phyloP scores from a whole-genome alignment of 2,888 invertebrate species.

The Troides helena region DNA sequence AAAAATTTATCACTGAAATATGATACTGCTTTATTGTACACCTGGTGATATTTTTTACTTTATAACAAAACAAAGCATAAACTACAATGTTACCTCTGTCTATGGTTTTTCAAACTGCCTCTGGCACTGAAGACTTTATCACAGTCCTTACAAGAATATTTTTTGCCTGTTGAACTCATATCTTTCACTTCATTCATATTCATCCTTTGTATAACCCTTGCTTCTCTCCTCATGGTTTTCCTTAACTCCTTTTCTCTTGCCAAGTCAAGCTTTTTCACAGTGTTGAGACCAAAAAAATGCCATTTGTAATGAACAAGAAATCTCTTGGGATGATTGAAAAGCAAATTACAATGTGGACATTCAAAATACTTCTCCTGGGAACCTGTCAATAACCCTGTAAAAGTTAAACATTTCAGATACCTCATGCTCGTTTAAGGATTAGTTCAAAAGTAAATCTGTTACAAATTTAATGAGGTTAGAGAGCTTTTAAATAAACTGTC shows the following conservation, averaged over 20 bases:
- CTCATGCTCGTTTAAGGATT: too few relatives aligned
- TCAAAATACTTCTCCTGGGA: constrained; percentile 47
- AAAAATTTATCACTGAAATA: too few relatives aligned
- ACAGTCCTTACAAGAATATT: constrained; percentile 61
- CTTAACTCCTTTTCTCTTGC: constrained; percentile 46
- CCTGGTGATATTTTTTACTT: too few relatives aligned
- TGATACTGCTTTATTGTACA: too few relatives aligned
- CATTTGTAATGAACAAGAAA: constrained; percentile 70
- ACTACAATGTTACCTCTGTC: constrained; percentile 49
- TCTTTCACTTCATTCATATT: constrained; percentile 40
- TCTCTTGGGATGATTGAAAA: constrained; percentile 62
- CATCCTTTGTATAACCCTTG: constrained; percentile 40
- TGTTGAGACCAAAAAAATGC: constrained; percentile 64
- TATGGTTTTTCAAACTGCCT: constrained; percentile 62
- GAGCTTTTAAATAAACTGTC: too few relatives aligned
- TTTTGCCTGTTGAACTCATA: constrained; percentile 35
- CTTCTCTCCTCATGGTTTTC: constrained; percentile 43
- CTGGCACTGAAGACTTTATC: constrained; percentile 56
- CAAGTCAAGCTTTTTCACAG: constrained; percentile 49
- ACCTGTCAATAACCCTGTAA: constrained; percentile 14
- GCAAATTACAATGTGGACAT: constrained; percentile 58
- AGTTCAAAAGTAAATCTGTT: too few relatives aligned
- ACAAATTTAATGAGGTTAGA: too few relatives aligned
- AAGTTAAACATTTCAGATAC: too few relatives aligned
- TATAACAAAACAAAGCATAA: too few relatives aligned